Base-by-base conservation (phyloP, 2,888 invertebrate species). In the Anthophora plumipes region DNA sequence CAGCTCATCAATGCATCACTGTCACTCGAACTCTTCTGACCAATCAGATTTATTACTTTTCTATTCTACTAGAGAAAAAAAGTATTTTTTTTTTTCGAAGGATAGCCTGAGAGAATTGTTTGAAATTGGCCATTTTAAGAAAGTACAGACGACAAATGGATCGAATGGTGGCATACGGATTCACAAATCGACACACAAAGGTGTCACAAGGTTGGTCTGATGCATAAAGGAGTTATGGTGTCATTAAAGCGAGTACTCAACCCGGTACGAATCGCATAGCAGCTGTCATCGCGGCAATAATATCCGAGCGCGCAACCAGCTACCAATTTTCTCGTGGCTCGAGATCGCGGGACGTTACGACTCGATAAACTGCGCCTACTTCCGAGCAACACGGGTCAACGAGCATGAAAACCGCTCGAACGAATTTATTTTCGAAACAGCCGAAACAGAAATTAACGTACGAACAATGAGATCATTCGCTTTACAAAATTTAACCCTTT, bases 311-410 rank as follows among this genome's bases (percentile, higher is more conserved):
- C 46, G 41, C 71, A 50, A 55, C 48, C 64, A 37, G 66, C 66
- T 66, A 59, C 83, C 69, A 78, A 85, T 84, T 85, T 79, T 82
- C 78, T 55, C 57, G 55, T 37, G 50, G 4, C 1, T 5, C 50
- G 50, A 63, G 50, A 59, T 14, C 31, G 22, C 22, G 70, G 25
- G 31, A 41, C 69, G 50, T 79, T 59, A 76, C 37, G 76, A 67
- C 76, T 77, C 67, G 85, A 84, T 82, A 69, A 85, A 85, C 66
- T 85, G n/a, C 72, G 85, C 64, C 73, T 78, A 70, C 85, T 60
- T 68, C 69, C 50, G 25, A 50, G 63, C 63, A 68, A 61, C 52
- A 37, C 5, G n/a, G 20, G 59, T 50, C 63, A 64, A 67, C 69
- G 66, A 66, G 52, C 48, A 37, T 48, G 31, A 31, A n/a, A 59